Conservation (phyloP, 2,113 vertebrate genomes). For the Chauna torquata region DNA sequence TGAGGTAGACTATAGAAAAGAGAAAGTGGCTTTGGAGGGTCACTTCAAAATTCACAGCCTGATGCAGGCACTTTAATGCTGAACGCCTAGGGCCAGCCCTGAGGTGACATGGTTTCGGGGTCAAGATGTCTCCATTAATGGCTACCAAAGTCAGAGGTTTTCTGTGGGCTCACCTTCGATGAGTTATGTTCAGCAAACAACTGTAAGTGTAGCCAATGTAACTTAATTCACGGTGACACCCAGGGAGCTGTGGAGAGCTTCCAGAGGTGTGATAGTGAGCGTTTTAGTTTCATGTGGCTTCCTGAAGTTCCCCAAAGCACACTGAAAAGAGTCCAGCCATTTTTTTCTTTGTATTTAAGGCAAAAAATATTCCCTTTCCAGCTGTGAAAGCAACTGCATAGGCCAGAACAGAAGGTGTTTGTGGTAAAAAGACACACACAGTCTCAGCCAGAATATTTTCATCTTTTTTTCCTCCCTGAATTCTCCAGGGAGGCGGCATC, state of each 20-base stretch:
- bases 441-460: background rate
- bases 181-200: constrained; percentile 30
- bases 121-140: background rate
- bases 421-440: background rate
- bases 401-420: constrained; percentile 65
- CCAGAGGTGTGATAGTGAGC: constrained; percentile 14
- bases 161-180: constrained; percentile 10
- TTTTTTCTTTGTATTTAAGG: constrained; percentile 12
- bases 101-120: background rate
- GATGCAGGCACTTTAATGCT: background rate
- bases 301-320: constrained; percentile 20
- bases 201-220: background rate
- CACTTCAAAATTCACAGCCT: background rate
- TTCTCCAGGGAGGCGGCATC: background rate
- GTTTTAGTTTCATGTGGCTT: constrained; percentile 51
- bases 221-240: constrained; percentile 20
- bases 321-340: background rate
- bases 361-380: constrained; percentile 32
- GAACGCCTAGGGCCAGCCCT: background rate
- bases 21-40: background rate
- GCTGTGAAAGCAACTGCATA: constrained; percentile 54
- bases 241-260: background rate
- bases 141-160: constrained; percentile 23
- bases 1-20: background rate
- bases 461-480: background rate